Conservation (phyloP, 2,797 vertebrate species). For the Vireo griseus region DNA sequence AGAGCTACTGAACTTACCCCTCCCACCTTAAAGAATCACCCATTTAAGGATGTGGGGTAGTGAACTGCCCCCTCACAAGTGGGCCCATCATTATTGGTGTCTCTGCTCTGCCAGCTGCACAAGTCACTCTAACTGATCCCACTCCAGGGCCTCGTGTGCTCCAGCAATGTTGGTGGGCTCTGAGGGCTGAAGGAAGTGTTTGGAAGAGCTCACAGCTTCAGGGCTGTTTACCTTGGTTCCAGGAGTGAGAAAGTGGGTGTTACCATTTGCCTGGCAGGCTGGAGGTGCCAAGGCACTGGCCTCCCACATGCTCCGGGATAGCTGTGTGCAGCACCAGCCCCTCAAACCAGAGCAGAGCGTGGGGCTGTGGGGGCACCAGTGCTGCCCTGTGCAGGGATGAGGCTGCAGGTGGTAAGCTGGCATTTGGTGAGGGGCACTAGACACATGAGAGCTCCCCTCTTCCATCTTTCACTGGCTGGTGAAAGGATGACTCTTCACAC, state of each 20-base stretch:
- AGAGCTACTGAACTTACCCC: background rate
- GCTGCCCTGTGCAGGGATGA: background rate
- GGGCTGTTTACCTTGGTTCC: background rate
- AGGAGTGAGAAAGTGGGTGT: background rate
- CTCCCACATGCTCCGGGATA: background rate
- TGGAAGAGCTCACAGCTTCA: background rate
- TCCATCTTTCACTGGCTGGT: background rate
- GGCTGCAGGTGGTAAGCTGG: background rate
- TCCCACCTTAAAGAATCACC: background rate
- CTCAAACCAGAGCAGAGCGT: rapidly evolving
- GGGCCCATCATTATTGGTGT: background rate
- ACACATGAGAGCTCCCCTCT: background rate
- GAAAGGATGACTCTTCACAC: background rate
- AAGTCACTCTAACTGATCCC: background rate
- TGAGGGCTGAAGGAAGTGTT: background rate
- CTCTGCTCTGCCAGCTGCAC: background rate
- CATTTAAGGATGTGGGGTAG: background rate
- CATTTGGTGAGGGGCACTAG: background rate
- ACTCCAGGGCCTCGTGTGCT: rapidly evolving
- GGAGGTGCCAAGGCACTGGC: background rate
- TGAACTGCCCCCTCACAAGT: background rate
- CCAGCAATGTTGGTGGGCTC: background rate
- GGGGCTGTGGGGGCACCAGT: background rate
- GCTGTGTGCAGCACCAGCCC: background rate
- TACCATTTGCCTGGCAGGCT: background rate